Evolutionary conservation across 2,113 vertebrate genomes (phyloP).

Genomic region (Cyphomyrus plagiostoma): DNA sequence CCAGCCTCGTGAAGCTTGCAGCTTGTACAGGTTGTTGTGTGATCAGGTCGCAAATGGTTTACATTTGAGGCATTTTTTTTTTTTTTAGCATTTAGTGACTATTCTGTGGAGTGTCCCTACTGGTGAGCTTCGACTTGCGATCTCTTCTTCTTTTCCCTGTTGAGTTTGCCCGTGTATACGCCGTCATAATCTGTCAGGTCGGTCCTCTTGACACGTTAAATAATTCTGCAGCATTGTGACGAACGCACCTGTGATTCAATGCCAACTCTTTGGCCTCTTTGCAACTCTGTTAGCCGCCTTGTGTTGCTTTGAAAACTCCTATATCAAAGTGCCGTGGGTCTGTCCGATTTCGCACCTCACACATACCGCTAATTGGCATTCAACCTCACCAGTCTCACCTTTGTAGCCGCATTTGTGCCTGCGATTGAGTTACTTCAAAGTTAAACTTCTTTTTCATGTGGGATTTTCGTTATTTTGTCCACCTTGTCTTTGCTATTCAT

Average conservation of each 20-base stretch:
- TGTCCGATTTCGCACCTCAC: neutral
- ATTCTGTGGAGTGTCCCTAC: neutral
- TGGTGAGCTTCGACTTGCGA: neutral
- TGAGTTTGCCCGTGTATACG: neutral
- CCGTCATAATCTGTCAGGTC: neutral
- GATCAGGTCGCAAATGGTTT: neutral
- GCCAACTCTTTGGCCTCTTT: neutral
- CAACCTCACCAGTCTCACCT: neutral
- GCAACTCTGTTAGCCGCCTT: neutral
- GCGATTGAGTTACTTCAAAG: conserved; percentile 2
- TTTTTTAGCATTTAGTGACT: neutral
- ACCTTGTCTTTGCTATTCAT: conserved; percentile 11
- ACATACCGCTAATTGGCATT: neutral
- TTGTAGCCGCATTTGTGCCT: neutral
- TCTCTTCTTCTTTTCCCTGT: neutral
- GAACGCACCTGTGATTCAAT: neutral
- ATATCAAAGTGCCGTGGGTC: neutral
- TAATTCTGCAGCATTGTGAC: neutral
- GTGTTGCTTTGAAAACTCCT: neutral
- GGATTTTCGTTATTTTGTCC: neutral
- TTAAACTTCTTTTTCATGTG: neutral
- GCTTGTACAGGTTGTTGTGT: neutral
- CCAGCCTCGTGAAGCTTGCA: neutral
- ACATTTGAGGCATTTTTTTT: neutral
- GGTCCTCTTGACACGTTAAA: neutral